phyloP scores from a whole-genome alignment of 2,888 invertebrate species.

The Taenaris catops region DNA sequence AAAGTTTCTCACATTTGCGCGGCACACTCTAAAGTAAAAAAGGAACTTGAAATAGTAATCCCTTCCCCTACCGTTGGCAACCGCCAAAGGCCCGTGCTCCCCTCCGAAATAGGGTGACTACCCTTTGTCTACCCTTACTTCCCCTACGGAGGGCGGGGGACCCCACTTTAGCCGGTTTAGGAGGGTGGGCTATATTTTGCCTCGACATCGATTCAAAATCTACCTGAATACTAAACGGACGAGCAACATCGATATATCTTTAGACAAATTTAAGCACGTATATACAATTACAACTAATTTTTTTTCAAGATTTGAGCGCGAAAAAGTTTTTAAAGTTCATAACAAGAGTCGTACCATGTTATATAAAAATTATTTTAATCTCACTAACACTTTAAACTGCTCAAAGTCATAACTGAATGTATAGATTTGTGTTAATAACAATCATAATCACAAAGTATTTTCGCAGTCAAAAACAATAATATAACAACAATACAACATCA shows the following conservation, averaged over 20 bases:
- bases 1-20: conserved; percentile 37
- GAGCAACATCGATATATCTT: too few relatives aligned
- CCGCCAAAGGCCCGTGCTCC: conserved; percentile 66
- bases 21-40: conserved; percentile 45
- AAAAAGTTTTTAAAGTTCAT: conserved; percentile 11
- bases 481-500: not conserved
- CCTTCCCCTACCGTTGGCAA: conserved; percentile 58
- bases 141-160: conserved; percentile 70
- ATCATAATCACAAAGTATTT: too few relatives aligned
- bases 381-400: too few relatives aligned
- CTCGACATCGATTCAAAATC: conserved; percentile 42
- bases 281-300: not conserved
- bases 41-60: conserved; percentile 56
- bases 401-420: too few relatives aligned
- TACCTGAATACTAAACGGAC: conserved; percentile 13
- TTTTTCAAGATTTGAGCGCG: conserved; percentile 13
- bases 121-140: conserved; percentile 71
- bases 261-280: too few relatives aligned
- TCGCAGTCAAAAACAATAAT: too few relatives aligned
- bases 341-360: too few relatives aligned
- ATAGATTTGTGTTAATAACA: too few relatives aligned
- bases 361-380: too few relatives aligned
- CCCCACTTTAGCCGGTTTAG: conserved; percentile 62
- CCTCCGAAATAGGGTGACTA: conserved; percentile 72
- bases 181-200: conserved; percentile 62